Conservation (phyloP, 2,797 vertebrate species). For the Monodelphis domestica region DNA sequence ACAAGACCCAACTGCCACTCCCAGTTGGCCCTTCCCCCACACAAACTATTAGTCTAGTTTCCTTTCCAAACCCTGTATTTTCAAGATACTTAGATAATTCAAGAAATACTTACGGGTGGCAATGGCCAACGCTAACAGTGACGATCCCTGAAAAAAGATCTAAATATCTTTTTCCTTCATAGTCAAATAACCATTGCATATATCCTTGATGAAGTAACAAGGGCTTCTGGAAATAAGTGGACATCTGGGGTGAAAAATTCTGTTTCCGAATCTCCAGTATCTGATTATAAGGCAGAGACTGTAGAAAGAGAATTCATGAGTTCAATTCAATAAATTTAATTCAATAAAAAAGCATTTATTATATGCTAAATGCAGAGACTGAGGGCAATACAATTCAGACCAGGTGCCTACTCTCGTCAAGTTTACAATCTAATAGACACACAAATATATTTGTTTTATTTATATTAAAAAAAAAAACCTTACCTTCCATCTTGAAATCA, state of each 20-base stretch:
- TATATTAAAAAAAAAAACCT: too few species aligned
- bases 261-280: constrained; percentile 88
- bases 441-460: too few species aligned
- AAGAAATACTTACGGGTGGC: constrained; percentile 92
- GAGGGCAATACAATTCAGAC: background rate
- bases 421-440: background rate
- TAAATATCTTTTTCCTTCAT: constrained; percentile 92
- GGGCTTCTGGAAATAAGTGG: constrained; percentile 90
- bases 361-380: background rate
- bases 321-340: background rate
- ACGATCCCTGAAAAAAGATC: constrained; percentile 95
- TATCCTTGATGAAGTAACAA: constrained; percentile 93
- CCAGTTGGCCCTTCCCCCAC: too few species aligned
- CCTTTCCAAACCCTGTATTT: too few species aligned
- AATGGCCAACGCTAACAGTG: constrained; percentile 95
- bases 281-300: constrained; percentile 88
- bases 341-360: background rate
- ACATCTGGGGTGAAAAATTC: constrained; percentile 85
- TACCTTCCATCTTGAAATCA: too few species aligned
- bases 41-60: too few species aligned
- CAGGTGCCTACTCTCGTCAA: background rate
- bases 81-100: constrained; percentile 31
- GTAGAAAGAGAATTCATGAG: background rate
- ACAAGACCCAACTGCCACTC: too few species aligned
- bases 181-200: constrained; percentile 97